phyloP scores from a whole-genome alignment of 2,797 vertebrate genomes.

The Falco rusticolus region DNA sequence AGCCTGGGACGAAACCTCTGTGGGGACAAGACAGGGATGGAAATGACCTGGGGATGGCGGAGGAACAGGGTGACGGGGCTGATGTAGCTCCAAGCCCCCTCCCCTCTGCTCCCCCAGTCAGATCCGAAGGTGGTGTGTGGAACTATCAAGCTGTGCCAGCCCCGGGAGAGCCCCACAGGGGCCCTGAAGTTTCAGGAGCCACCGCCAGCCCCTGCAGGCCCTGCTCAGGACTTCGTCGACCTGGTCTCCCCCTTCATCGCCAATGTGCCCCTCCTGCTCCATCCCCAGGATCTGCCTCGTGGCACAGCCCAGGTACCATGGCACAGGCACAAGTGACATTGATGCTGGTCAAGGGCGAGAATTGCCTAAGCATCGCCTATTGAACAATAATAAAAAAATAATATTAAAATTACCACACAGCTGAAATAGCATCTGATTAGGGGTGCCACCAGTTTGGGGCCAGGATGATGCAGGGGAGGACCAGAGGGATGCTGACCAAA shows the following conservation, averaged over 20 bases:
- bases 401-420: rapidly evolving
- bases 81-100: neutral
- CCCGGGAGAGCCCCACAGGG: constrained; percentile 76
- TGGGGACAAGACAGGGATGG: neutral
- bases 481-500: neutral
- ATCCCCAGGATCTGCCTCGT: constrained; percentile 78
- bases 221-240: constrained; percentile 79
- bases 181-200: constrained; percentile 67
- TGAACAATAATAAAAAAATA: neutral
- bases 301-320: neutral
- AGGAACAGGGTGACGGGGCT: neutral
- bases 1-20: neutral
- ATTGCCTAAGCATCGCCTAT: neutral
- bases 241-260: constrained; percentile 83
- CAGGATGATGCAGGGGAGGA: neutral
- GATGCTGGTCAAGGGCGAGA: neutral
- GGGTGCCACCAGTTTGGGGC: rapidly evolving
- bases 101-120: constrained; percentile 58
- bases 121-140: constrained; percentile 83
- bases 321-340: neutral
- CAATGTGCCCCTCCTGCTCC: constrained; percentile 90
- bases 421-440: neutral
- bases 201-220: constrained; percentile 79
- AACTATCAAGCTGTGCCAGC: constrained; percentile 84
- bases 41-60: no score